phyloP scores from a whole-genome alignment of 2,888 invertebrate species.

The Apamea anceps region DNA sequence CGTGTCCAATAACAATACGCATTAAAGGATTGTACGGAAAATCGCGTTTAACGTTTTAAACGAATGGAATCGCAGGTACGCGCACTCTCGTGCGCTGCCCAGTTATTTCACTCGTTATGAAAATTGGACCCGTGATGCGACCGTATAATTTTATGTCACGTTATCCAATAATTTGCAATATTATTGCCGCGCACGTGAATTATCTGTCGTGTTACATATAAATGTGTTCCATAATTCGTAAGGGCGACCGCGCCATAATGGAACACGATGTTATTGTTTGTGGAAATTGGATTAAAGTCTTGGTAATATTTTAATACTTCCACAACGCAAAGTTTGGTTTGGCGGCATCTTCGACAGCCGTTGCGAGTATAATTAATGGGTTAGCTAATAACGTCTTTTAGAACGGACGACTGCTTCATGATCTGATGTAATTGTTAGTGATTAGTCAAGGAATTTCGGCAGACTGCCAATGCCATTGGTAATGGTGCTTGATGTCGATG shows the following conservation, averaged over 20 bases:
- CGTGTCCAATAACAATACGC: conserved; percentile 59
- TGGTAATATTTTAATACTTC: conserved; percentile 73
- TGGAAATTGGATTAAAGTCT: conserved; percentile 65
- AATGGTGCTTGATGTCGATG: conserved; percentile 51
- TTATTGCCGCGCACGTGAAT: conserved; percentile 70
- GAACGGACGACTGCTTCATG: conserved; percentile 63
- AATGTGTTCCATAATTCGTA: conserved; percentile 59
- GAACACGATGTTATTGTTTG: conserved; percentile 58
- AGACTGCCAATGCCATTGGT: conserved; percentile 35
- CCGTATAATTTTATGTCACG: conserved; percentile 74
- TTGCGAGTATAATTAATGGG: conserved; percentile 85
- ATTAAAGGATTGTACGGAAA: conserved; percentile 60
- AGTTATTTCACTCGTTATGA: conserved; percentile 76
- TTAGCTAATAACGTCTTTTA: conserved; percentile 74
- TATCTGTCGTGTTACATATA: conserved; percentile 56
- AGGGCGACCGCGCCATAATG: conserved; percentile 48
- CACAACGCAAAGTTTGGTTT: conserved; percentile 75
- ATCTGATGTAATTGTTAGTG: conserved; percentile 40
- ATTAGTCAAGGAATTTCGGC: conserved; percentile 38
- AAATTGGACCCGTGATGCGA: conserved; percentile 74
- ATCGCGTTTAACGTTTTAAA: conserved; percentile 60
- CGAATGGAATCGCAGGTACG: conserved; percentile 58
- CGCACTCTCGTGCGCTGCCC: conserved; percentile 49
- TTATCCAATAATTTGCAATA: conserved; percentile 73
- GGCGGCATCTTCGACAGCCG: conserved; percentile 85